Conservation (phyloP, 2,113 vertebrate genomes). For the Eclectus roratus region DNA sequence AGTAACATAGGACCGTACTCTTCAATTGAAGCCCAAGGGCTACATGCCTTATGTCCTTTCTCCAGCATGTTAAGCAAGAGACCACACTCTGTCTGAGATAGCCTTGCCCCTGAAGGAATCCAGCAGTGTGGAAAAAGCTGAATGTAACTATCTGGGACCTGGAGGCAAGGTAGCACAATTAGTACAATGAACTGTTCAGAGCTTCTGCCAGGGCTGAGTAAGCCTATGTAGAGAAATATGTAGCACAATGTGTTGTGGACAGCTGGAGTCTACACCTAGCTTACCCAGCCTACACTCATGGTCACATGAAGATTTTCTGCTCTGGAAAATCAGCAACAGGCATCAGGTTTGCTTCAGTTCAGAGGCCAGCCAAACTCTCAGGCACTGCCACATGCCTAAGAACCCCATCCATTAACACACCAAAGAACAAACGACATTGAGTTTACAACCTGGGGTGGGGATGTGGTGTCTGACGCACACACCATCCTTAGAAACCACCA, state of each 20-base stretch:
- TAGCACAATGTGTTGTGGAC: neutral
- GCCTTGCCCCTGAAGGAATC: neutral
- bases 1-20: neutral
- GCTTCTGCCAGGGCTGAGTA: neutral
- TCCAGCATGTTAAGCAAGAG: neutral
- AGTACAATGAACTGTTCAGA: neutral
- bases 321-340: neutral
- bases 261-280: neutral
- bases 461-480: neutral
- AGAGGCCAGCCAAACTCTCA: neutral
- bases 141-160: neutral
- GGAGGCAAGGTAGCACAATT: neutral
- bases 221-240: neutral
- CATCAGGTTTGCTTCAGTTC: neutral
- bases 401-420: neutral
- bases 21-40: neutral
- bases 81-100: rapidly evolving
- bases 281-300: neutral
- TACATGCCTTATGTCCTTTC: neutral
- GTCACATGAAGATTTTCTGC: neutral
- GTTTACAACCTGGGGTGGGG: neutral
- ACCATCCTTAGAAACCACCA: neutral
- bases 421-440: neutral
- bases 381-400: no score
- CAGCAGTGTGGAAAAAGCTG: neutral